A percentile compares a stretch with the other conserved stretches of the same genome.
Conservation (phyloP, 2,113 vertebrate species). For the Platysteira castanea region DNA sequence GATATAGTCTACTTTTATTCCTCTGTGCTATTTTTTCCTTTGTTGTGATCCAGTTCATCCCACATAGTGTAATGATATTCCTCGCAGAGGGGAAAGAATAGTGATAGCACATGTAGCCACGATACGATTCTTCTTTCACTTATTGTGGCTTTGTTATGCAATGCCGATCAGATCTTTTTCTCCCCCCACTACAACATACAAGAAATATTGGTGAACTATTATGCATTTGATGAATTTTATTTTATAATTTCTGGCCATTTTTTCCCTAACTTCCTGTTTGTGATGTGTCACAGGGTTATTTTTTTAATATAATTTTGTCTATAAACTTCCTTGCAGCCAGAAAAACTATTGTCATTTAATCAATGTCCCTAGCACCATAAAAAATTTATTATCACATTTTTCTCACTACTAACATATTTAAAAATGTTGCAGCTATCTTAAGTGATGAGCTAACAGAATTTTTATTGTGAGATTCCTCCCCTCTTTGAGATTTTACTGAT, state of each 20-base stretch:
- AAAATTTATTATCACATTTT: background rate
- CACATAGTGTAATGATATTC: constrained; percentile 39
- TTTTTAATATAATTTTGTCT: background rate
- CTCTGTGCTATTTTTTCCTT: constrained; percentile 1
- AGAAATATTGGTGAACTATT: background rate
- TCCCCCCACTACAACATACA: background rate
- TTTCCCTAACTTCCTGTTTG: background rate
- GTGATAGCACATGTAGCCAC: background rate
- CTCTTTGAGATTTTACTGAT: background rate
- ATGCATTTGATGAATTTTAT: background rate
- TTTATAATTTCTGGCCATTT: background rate
- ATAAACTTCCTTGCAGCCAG: background rate
- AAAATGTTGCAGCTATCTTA: background rate
- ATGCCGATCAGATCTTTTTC: background rate
- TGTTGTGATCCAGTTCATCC: background rate
- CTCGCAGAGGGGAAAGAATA: background rate
- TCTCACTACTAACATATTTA: background rate
- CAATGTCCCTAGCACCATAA: background rate
- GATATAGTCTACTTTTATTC: background rate
- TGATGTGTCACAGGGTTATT: background rate
- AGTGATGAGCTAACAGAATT: background rate
- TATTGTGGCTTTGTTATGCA: background rate
- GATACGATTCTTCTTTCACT: background rate
- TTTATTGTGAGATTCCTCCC: background rate
- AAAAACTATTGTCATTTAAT: background rate